Evolutionary conservation across 1,140 invertebrate genomes (phyloP), one percentile per base, ranked within the genome.

Genomic region (Daktulosphaira vitifoliae): DNA sequence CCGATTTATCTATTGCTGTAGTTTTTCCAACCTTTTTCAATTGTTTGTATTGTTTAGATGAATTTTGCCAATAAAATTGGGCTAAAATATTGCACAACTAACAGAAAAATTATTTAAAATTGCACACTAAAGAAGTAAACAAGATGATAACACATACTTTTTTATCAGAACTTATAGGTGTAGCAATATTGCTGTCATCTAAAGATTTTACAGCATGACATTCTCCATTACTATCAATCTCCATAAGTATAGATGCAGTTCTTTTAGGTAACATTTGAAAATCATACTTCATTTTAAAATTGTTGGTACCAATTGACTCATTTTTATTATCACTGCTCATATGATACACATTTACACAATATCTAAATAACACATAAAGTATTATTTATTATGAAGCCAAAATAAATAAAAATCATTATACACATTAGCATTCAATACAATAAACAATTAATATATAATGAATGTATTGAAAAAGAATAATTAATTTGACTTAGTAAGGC

Each of bases 1-100:
- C 66, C 11, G 38, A 49, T 15, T 23, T 42, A 4, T 69, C 68
- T n/a, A 69, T 16, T 4, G 68, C 68, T 49, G 54, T 50, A 37
- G 64, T 69, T 48, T 69, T 69, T 18, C 68, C 68, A 23, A 69
- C 68, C n/a, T 38, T 68, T 7, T 18, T 53, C 25, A 69, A 62
- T 13, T 23, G 51, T 59, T 37, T 62, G 56, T 62, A 9, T 29
- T 37, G 8, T 42, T 38, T 44, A 39, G 54, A 53, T 23, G 37
- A 33, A 15, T 53, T 62, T 29, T 62, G 56, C 39, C 56, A 62
- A 29, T 44, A 44, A 0, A 62, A 7, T 22, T 62, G 56, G 20
- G 56, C 56, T 1, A 62, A 62, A 18, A 62, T 46, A 13, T 46
- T 48, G 6, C 56, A 62, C 42, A 62, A 9, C 42, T 62, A 18